A percentile compares a stretch with the other conserved stretches of the same genome.
phyloP scores from a whole-genome alignment of 2,113 vertebrate genomes.

The Nothobranchius furzeri region DNA sequence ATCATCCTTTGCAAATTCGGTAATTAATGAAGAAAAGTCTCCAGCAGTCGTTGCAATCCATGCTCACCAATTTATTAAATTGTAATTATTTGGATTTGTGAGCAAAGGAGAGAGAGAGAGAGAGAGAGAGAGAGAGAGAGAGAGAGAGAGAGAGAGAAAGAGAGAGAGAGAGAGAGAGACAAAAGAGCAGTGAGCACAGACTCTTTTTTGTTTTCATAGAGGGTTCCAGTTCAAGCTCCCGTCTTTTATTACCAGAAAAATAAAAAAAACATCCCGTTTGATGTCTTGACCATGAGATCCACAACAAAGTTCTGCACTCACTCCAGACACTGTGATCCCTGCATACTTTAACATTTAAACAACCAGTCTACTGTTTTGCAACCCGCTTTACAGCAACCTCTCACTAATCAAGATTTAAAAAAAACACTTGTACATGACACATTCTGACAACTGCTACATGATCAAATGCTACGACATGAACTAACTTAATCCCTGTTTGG shows the following conservation, averaged over 20 bases:
- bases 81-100: slow-evolving; percentile 5
- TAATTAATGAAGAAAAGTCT: slow-evolving; percentile 54
- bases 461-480: slow-evolving; percentile 47
- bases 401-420: slow-evolving; percentile 48
- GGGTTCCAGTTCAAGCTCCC: slow-evolving; percentile 3
- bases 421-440: not conserved
- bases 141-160: not conserved
- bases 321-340: slow-evolving; percentile 42
- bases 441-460: slow-evolving; percentile 15
- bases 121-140: not conserved
- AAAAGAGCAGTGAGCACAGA: slow-evolving; percentile 8
- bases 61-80: slow-evolving; percentile 28
- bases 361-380: slow-evolving; percentile 24
- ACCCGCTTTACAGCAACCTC: slow-evolving; percentile 23
- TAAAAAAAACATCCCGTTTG: slow-evolving; percentile 54
- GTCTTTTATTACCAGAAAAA: slow-evolving; percentile 43
- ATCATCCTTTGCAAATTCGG: slow-evolving; percentile 27
- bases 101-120: not conserved
- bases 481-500: slow-evolving; percentile 32
- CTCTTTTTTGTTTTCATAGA: slow-evolving; percentile 13
- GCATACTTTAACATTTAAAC: slow-evolving; percentile 60
- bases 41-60: slow-evolving; percentile 20
- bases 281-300: slow-evolving; percentile 40
- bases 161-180: not conserved
- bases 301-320: slow-evolving; percentile 45